Evolutionary conservation across 2,113 vertebrate genomes (phyloP).

Genomic region (Corydoras sp.): DNA sequence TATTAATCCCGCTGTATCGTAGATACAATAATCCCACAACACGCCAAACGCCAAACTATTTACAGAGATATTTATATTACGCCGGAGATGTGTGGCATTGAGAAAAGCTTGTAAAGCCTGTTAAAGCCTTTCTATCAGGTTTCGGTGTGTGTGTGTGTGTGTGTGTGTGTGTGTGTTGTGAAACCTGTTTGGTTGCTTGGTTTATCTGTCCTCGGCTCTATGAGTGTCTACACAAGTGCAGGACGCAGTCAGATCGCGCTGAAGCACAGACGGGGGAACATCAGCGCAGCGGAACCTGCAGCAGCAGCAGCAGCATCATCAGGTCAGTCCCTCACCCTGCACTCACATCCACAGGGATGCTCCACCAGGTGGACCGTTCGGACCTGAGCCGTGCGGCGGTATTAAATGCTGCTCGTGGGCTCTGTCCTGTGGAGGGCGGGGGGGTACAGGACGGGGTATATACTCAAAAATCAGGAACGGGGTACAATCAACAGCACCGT

Average conservation of each 20-base stretch:
- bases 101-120: slow-evolving; percentile 55
- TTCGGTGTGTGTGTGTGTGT: slow-evolving; percentile 29
- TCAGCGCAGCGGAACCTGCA: slow-evolving; percentile 12
- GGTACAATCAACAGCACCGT: no score
- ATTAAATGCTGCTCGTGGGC: no score
- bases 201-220: slow-evolving; percentile 46
- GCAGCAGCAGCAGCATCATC: slow-evolving; percentile 8
- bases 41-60: no score
- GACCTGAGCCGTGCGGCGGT: no score
- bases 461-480: no score
- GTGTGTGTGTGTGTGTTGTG: slow-evolving; percentile 35
- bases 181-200: slow-evolving; percentile 62
- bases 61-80: no score
- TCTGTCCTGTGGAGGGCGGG: no score
- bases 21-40: no score
- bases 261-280: slow-evolving; percentile 43
- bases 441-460: no score
- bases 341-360: not conserved
- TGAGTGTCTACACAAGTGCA: slow-evolving; percentile 38
- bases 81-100: not conserved
- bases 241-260: slow-evolving; percentile 26
- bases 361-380: no score
- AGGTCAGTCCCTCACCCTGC: slow-evolving; percentile 47
- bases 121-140: slow-evolving; percentile 47
- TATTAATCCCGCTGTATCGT: no score